Conservation (phyloP, 2,888 invertebrate genomes). For the Leptothorax acervorum region DNA sequence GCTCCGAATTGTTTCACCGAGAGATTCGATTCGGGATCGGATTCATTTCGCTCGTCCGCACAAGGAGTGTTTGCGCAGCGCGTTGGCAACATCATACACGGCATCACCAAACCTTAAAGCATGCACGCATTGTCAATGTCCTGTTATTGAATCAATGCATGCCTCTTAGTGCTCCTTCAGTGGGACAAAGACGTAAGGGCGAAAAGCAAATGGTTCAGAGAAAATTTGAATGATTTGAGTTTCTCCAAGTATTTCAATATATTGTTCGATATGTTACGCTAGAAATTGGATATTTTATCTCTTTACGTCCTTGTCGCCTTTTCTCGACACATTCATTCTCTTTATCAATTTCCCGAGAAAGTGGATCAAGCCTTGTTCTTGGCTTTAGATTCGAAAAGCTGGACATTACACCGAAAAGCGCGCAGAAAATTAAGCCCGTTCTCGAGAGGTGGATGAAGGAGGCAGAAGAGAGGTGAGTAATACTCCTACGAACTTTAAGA, state of each 20-base stretch:
- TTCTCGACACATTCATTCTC: neutral
- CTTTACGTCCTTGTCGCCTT: constrained; percentile 44
- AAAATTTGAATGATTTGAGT: neutral
- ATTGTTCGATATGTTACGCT: neutral
- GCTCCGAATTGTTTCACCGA: constrained; percentile 14
- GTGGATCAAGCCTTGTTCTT: constrained; percentile 86
- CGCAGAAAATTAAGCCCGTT: constrained; percentile 99
- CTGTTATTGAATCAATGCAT: constrained; percentile 84
- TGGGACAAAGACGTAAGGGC: constrained; percentile 70
- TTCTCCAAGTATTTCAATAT: neutral
- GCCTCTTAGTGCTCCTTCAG: constrained; percentile 84
- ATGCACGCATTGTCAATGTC: constrained; percentile 86
- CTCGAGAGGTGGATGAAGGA: constrained; percentile 99
- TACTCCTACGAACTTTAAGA: constrained; percentile 37
- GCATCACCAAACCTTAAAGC: constrained; percentile 84
- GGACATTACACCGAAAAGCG: constrained; percentile 99
- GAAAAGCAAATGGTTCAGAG: constrained; percentile 21
- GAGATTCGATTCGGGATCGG: constrained; percentile 3
- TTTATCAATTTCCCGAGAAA: constrained; percentile 30
- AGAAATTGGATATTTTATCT: neutral
- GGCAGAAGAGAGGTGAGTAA: constrained; percentile 96
- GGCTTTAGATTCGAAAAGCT: constrained; percentile 98
- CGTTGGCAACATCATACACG: constrained; percentile 85
- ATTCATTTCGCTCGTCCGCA: constrained; percentile 42
- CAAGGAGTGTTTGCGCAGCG: constrained; percentile 59